phyloP scores from a whole-genome alignment of 1,140 invertebrate genomes.

The Conopomorpha cramerella region DNA sequence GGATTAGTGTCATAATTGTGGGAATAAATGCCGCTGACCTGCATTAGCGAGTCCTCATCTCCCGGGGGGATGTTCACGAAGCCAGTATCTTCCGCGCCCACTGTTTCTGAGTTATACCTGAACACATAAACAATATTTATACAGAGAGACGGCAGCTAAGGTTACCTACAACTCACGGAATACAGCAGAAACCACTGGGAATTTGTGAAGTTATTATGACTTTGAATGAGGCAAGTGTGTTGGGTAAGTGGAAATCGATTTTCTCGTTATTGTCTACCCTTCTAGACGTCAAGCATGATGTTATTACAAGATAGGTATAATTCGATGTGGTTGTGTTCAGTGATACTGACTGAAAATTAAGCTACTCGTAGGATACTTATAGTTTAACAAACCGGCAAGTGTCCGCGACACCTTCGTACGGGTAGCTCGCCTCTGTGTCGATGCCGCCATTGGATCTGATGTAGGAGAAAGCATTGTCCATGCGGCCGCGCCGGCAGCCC shows the following conservation, averaged over 20 bases:
- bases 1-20: too few species aligned
- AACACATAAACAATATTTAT: too few species aligned
- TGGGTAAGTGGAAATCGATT: too few species aligned
- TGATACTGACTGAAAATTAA: background rate
- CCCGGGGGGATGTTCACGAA: conserved; percentile 81
- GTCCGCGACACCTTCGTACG: conserved; percentile 76
- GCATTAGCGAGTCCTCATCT: conserved; percentile 74
- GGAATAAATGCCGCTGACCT: too few species aligned
- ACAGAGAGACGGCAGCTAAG: too few species aligned
- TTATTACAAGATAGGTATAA: background rate
- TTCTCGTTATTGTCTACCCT: too few species aligned
- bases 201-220: too few species aligned
- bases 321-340: background rate
- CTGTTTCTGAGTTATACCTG: conserved; percentile 70
- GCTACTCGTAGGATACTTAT: background rate
- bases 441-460: conserved; percentile 83
- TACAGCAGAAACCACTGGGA: too few species aligned
- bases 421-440: conserved; percentile 86
- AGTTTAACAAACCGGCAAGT: conserved; percentile 47
- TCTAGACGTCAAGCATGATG: too few species aligned
- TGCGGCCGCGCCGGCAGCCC: conserved; percentile 90
- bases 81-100: conserved; percentile 83
- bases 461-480: conserved; percentile 87
- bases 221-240: too few species aligned
- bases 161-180: too few species aligned